Evolutionary conservation across 2,797 vertebrate genomes (phyloP).

Genomic region (Karalla daura): DNA sequence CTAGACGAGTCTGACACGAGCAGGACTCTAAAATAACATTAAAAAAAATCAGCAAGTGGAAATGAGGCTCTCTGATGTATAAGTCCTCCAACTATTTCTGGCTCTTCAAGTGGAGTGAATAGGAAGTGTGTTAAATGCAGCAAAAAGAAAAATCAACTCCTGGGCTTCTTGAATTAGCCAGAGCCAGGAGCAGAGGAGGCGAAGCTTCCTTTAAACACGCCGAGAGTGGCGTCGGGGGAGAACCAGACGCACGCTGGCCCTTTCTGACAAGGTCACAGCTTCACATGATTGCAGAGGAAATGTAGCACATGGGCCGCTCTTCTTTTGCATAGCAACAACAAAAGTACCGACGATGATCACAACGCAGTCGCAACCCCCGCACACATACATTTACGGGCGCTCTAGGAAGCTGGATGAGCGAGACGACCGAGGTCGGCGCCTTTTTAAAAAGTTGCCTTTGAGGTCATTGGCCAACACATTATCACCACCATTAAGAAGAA

Average conservation of each 20-base stretch:
- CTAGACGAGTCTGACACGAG: background rate
- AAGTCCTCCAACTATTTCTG: slow-evolving; percentile 54
- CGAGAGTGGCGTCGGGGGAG: slow-evolving; percentile 28
- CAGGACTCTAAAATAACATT: slow-evolving; percentile 18
- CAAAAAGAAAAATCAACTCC: slow-evolving; percentile 45
- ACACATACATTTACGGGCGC: background rate
- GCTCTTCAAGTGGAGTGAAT: slow-evolving; percentile 41
- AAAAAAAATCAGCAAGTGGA: slow-evolving; percentile 15
- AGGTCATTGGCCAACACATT: slow-evolving; percentile 10
- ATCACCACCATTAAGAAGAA: background rate
- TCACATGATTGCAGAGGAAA: slow-evolving; percentile 65
- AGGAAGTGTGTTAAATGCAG: slow-evolving; percentile 37
- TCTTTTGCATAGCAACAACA: slow-evolving; percentile 79
- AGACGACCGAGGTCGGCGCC: too few species aligned
- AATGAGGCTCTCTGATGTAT: slow-evolving; percentile 24
- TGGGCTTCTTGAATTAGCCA: slow-evolving; percentile 46
- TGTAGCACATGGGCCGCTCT: slow-evolving; percentile 54
- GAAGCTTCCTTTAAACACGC: slow-evolving; percentile 34
- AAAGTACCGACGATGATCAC: slow-evolving; percentile 43
- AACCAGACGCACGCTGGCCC: slow-evolving; percentile 43
- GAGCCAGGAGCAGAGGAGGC: slow-evolving; percentile 29
- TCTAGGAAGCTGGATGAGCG: too few species aligned
- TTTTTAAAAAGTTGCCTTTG: slow-evolving; percentile 39
- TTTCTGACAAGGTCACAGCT: slow-evolving; percentile 78
- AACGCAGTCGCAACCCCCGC: slow-evolving; percentile 12